Evolutionary conservation across 2,113 vertebrate species (phyloP), one percentile per base, ranked within the genome.

Genomic region (Chaetops frenatus): DNA sequence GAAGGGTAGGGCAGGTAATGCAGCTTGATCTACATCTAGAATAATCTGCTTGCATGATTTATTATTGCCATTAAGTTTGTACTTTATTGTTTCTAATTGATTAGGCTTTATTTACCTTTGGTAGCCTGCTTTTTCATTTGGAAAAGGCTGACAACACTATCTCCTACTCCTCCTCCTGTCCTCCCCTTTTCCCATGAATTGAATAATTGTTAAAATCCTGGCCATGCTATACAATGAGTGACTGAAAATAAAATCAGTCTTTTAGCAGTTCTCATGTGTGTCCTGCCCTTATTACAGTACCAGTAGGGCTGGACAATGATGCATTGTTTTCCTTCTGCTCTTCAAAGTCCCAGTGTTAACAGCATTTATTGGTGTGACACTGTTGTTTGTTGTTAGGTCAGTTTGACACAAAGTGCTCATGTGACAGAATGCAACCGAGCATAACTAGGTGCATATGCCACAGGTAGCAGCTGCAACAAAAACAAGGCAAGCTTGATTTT

Each of bases 311-410:
- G 67, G 51, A 94, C 94, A 38, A n/a, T 0, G 0, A 20, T 56
- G n/a, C 14, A 33, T 86, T 83, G 33, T 86, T 96, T 95, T 96
- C 82, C 47, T 51, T 67, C 40, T n/a, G 53, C 67, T 90, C 25
- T 95, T 88, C 88, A 72, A 20, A 51, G 35, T 84, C 28, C 61
- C 33, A 18, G 51, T 70, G 67, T 74, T 96, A 95, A 70, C 82
- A 95, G 60, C 44, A 20, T 92, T 93, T 72, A 85, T 64, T 58
- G 60, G 25, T 88, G 76, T 78, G 76, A 71, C 81, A 42, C 92
- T 96, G 96, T 81, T 71, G 56, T 86, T 94, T 90, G 60, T 67
- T 90, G 47, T 90, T 90, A 90, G 93, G 94, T 95, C 93, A 93
- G 72, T 90, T 93, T 96, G 93, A 90, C 90, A 94, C 76, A 72